Conservation (phyloP, 2,888 invertebrate species). For the Heliconius ismenius region DNA sequence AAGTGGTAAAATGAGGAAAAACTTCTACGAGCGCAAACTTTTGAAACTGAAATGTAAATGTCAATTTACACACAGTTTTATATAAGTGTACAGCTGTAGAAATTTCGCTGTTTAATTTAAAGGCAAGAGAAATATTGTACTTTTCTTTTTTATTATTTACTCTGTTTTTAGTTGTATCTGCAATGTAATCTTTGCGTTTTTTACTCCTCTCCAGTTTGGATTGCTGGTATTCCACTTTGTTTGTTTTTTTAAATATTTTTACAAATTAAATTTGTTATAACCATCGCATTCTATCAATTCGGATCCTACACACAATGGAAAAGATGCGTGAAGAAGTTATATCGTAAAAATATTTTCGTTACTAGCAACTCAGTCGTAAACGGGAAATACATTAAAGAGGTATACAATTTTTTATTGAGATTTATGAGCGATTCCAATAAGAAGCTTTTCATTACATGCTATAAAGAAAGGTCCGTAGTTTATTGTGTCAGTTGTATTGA, state of each 20-base stretch:
- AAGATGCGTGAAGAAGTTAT: background rate
- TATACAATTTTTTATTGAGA: slow-evolving; percentile 45
- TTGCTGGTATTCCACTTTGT: background rate
- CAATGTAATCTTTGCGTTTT: background rate
- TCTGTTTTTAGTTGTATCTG: background rate
- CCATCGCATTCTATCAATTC: background rate
- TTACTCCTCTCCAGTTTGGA: background rate
- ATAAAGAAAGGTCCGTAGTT: slow-evolving; percentile 59
- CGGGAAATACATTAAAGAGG: slow-evolving; percentile 24
- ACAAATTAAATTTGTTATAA: background rate
- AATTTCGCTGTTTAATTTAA: background rate
- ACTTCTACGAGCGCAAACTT: slow-evolving; percentile 2
- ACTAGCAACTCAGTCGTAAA: slow-evolving; percentile 17
- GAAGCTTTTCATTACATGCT: slow-evolving; percentile 59
- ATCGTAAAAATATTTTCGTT: background rate
- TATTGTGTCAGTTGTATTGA: slow-evolving; percentile 48
- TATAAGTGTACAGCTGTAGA: background rate
- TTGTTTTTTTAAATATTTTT: background rate
- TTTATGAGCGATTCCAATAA: slow-evolving; percentile 51
- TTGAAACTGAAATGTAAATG: slow-evolving; percentile 25
- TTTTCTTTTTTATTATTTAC: background rate
- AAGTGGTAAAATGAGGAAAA: slow-evolving; percentile 22
- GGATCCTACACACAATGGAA: background rate
- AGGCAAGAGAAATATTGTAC: background rate
- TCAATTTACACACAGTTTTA: slow-evolving; percentile 14